Conservation (phyloP, 2,888 invertebrate species). For the Craniophora ligustri region DNA sequence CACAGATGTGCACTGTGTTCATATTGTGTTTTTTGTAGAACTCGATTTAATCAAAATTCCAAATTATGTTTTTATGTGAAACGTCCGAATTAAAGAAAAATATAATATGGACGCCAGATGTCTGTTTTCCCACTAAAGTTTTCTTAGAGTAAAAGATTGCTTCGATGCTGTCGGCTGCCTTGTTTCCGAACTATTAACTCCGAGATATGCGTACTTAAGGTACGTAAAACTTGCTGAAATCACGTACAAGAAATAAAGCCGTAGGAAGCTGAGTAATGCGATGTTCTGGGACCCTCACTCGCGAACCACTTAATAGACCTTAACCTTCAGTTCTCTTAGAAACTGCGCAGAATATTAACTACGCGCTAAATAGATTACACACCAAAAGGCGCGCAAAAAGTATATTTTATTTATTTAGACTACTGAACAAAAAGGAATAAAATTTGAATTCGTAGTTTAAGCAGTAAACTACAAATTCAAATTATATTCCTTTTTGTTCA, state of each 20-base stretch:
- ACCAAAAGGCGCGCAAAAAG: slow-evolving; percentile 1
- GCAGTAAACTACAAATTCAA: neutral
- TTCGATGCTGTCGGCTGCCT: slow-evolving; percentile 21
- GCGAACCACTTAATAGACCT: slow-evolving; percentile 36
- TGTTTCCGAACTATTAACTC: slow-evolving; percentile 43
- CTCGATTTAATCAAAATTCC: slow-evolving; percentile 42
- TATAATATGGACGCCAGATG: slow-evolving; percentile 24
- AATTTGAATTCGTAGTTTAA: neutral
- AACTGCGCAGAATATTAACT: slow-evolving; percentile 38
- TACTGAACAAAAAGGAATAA: slow-evolving; percentile 15
- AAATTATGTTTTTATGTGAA: slow-evolving; percentile 27
- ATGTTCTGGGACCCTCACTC: slow-evolving; percentile 41
- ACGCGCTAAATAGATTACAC: slow-evolving; percentile 34
- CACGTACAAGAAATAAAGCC: slow-evolving; percentile 22
- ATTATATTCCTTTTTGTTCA: slow-evolving; percentile 8
- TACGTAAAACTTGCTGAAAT: slow-evolving; percentile 17
- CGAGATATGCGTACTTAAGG: slow-evolving; percentile 12
- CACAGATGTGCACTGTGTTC: slow-evolving; percentile 32
- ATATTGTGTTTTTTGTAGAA: slow-evolving; percentile 26
- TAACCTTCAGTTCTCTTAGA: slow-evolving; percentile 36
- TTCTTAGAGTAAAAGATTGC: slow-evolving; percentile 10
- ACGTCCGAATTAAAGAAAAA: slow-evolving; percentile 21
- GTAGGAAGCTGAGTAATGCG: slow-evolving; percentile 41
- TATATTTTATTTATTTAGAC: neutral
- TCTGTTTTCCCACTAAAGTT: slow-evolving; percentile 19